Conservation (phyloP, 2,888 invertebrate species). For the Bellardia pandia region DNA sequence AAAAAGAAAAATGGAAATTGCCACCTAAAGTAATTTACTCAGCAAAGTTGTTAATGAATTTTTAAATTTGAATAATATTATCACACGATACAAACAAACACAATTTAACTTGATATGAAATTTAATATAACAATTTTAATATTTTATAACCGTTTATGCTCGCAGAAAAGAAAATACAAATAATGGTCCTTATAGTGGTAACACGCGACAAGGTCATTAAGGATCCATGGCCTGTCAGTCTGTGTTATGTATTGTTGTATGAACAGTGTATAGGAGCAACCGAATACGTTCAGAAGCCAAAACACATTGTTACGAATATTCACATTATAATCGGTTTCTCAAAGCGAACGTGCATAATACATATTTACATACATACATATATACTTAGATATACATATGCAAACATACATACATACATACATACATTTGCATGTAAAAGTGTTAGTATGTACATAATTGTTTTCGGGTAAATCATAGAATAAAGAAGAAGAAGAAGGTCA, state of each 20-base stretch:
- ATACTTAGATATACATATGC: neutral
- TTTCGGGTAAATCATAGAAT: constrained; percentile 36
- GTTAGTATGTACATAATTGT: constrained; percentile 50
- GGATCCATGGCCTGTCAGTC: constrained; percentile 24
- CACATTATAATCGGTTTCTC: neutral
- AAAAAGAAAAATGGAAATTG: neutral
- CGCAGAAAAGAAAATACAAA: constrained; percentile 7
- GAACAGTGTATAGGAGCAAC: neutral
- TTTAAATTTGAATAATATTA: constrained; percentile 20
- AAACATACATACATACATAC: neutral
- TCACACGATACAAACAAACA: constrained; percentile 2
- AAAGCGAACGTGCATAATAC: neutral
- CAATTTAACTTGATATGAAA: neutral
- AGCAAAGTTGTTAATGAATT: constrained; percentile 37
- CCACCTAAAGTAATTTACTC: constrained; percentile 15
- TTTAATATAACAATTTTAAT: constrained; percentile 18
- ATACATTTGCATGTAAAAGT: constrained; percentile 29
- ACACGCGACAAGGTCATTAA: constrained; percentile 45
- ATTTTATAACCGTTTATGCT: constrained; percentile 24
- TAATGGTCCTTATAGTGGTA: constrained; percentile 32
- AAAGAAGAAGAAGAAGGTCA: constrained; percentile 43
- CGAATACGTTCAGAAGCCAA: constrained; percentile 18
- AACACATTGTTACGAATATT: neutral
- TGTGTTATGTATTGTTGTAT: constrained; percentile 13
- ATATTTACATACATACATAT: constrained; percentile 2